Evolutionary conservation across 2,888 invertebrate species (phyloP).

Genomic region (Drosophila bunnanda): DNA sequence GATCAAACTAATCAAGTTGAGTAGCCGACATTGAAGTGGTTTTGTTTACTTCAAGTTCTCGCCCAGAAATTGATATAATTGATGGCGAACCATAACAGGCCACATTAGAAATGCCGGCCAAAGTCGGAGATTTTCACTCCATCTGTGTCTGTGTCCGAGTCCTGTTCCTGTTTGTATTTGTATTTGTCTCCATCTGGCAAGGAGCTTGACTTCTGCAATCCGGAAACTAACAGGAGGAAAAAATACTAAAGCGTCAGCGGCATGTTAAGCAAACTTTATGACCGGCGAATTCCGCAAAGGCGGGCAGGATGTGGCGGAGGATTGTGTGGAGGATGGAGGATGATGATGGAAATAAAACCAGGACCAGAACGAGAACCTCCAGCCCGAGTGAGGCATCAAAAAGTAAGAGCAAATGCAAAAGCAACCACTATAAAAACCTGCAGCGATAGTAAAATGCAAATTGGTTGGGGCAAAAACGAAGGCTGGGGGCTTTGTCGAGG

Average conservation of each 20-base stretch:
- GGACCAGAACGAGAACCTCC: slow-evolving; percentile 29
- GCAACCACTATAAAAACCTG: slow-evolving; percentile 77
- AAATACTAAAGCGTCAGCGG: slow-evolving; percentile 53
- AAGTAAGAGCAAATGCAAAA: slow-evolving; percentile 61
- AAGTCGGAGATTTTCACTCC: slow-evolving; percentile 42
- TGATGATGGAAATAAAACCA: slow-evolving; percentile 72
- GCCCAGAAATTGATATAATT: slow-evolving; percentile 72
- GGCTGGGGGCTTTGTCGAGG: background rate
- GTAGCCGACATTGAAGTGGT: slow-evolving; percentile 48
- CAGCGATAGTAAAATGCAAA: slow-evolving; percentile 80
- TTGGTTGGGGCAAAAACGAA: slow-evolving; percentile 46
- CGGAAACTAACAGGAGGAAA: slow-evolving; percentile 64
- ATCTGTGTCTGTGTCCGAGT: slow-evolving; percentile 6
- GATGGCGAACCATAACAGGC: slow-evolving; percentile 68
- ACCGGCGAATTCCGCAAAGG: slow-evolving; percentile 53
- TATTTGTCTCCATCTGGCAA: slow-evolving; percentile 57
- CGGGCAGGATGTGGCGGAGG: slow-evolving; percentile 12
- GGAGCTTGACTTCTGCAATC: slow-evolving; percentile 75
- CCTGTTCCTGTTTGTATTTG: slow-evolving; percentile 19
- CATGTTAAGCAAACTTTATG: slow-evolving; percentile 80
- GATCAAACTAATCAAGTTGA: slow-evolving; percentile 52
- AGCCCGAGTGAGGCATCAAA: slow-evolving; percentile 73
- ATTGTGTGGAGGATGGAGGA: slow-evolving; percentile 13
- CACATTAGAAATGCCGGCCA: slow-evolving; percentile 42
- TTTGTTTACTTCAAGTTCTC: slow-evolving; percentile 42